These are phyloP conservation scores for Onychomys arenicola DNA, from an alignment of 2,797 vertebrate genomes.

Conservation along the genomic window DNA sequence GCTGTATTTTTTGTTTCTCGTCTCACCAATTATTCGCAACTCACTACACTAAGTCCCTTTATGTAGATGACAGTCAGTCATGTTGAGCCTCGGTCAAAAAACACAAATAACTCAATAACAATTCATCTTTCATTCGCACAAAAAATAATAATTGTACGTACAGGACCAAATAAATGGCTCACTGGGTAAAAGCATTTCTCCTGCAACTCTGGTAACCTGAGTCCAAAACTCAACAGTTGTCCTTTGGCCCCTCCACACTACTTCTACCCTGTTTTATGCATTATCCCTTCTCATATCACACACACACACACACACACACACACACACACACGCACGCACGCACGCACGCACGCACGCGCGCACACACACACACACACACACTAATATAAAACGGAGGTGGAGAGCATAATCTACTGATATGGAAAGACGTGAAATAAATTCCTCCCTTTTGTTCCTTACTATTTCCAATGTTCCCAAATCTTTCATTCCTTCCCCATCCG, in stretches of 20 bases:
- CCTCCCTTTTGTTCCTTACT: neutral
- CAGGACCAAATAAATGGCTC: neutral
- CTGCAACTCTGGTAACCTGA: neutral
- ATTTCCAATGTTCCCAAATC: neutral
- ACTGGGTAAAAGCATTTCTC: neutral
- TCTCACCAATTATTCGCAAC: neutral
- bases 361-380: neutral
- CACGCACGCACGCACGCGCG: neutral
- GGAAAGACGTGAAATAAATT: neutral
- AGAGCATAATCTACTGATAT: neutral
- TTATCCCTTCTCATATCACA: neutral
- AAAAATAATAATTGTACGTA: neutral
- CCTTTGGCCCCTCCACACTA: neutral
- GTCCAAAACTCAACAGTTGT: neutral
- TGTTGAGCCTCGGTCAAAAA: neutral
- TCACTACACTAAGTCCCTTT: neutral
- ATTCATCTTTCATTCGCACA: neutral
- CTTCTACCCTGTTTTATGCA: neutral
- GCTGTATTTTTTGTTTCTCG: neutral
- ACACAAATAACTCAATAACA: neutral
- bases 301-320: neutral
- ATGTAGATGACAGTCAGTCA: neutral
- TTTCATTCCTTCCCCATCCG: neutral
- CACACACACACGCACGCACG: neutral
- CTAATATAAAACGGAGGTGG: neutral